These are phyloP conservation scores for Geothlypis trichas DNA, from an alignment of 2,113 vertebrate species.

Conservation along the genomic window DNA sequence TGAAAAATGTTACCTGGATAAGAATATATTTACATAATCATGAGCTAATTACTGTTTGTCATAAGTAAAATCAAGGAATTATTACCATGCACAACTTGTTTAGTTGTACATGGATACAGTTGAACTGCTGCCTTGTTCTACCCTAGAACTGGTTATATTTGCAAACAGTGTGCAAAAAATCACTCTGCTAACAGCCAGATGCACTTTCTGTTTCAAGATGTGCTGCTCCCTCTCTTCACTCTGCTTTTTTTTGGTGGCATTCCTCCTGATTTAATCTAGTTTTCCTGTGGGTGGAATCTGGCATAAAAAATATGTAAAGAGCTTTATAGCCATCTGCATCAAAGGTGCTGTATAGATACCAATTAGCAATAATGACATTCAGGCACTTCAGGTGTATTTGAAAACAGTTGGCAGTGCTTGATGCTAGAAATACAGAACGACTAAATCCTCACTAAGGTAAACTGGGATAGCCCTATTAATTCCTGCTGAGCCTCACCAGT, in stretches of 20 bases:
- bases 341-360: not conserved
- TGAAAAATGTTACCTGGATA: constrained; percentile 42
- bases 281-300: constrained; percentile 11
- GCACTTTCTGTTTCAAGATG: not conserved
- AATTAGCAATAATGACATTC: constrained; percentile 13
- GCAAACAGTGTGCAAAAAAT: not conserved
- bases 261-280: not conserved
- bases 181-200: not conserved
- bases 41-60: constrained; percentile 17
- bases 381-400: constrained; percentile 21
- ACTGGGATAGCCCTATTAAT: not conserved
- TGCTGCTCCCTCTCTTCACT: not conserved
- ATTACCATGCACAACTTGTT: constrained; percentile 17
- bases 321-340: not conserved
- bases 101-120: not conserved
- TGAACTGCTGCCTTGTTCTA: not conserved
- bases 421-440: not conserved
- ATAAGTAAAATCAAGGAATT: constrained; percentile 45
- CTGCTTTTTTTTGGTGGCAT: not conserved
- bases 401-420: constrained; percentile 18
- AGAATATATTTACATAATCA: constrained; percentile 51
- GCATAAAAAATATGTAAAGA: not conserved
- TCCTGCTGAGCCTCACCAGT: not conserved
- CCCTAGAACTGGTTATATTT: not conserved
- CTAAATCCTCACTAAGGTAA: not conserved